These are phyloP conservation scores for Parascotia fuliginaria DNA, from an alignment of 2,888 invertebrate genomes.

Conservation along the genomic window DNA sequence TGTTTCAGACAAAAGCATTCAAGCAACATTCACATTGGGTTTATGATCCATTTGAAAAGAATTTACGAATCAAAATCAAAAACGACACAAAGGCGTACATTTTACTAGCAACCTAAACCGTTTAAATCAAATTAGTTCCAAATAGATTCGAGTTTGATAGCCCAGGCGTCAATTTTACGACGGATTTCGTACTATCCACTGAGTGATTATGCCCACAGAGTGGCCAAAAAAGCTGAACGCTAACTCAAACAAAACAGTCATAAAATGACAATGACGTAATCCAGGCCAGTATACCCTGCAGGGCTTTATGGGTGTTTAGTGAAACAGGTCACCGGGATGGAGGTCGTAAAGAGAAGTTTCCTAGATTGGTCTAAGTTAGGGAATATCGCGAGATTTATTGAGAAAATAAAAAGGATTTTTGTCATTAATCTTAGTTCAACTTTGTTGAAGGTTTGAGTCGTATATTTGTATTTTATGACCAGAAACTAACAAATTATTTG, in stretches of 20 bases:
- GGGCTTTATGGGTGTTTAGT: slow-evolving; percentile 64
- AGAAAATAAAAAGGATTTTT: too few relatives aligned
- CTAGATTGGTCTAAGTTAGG: slow-evolving; percentile 50
- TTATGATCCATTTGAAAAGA: not conserved
- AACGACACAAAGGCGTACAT: not conserved
- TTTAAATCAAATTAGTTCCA: slow-evolving; percentile 6
- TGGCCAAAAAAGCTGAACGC: slow-evolving; percentile 40
- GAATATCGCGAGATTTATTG: slow-evolving; percentile 20
- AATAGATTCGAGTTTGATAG: slow-evolving; percentile 16
- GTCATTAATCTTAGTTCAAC: too few relatives aligned
- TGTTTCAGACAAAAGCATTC: too few relatives aligned
- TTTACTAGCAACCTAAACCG: not conserved
- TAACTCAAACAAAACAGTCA: slow-evolving; percentile 52
- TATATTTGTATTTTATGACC: too few relatives aligned
- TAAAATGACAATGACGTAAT: slow-evolving; percentile 63
- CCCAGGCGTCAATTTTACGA: slow-evolving; percentile 37
- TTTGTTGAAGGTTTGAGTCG: too few relatives aligned
- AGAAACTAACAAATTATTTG: too few relatives aligned
- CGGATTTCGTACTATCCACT: slow-evolving; percentile 23
- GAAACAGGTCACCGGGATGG: slow-evolving; percentile 65
- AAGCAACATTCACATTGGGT: not conserved
- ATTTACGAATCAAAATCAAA: not conserved
- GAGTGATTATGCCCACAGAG: slow-evolving; percentile 39
- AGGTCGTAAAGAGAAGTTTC: slow-evolving; percentile 61
- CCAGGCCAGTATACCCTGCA: slow-evolving; percentile 57